Base-by-base conservation (phyloP, 1,140 invertebrate species). In the Limonius californicus region DNA sequence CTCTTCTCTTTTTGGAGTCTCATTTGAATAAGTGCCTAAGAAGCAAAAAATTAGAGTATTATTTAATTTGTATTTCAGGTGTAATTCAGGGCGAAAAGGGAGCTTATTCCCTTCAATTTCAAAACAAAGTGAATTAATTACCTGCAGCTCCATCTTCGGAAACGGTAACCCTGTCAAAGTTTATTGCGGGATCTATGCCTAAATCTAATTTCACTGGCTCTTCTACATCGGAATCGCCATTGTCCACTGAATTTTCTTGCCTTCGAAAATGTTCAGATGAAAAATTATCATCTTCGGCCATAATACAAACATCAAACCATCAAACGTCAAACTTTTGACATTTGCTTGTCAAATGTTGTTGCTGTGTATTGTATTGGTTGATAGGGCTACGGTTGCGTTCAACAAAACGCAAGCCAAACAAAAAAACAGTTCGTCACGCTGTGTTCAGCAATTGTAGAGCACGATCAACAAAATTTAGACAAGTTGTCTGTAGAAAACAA, bases 1-100 rank as follows among this genome's bases (percentile, higher is more conserved):
- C 53, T 88, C 87, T 68, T 89, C 87, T 67, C 83, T 81, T 55
- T 81, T 82, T 35, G 78, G 73, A 7, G 75, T 70, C 11, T 81
- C 79, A 61, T 27, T 61, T 57, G 43, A 16, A 57, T 58, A 61
- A 16, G 61, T 50, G 21, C 7, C 54, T 62, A 57, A n/a, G n/a
- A n/a, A n/a, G n/a, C n/a, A n/a, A n/a, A n/a, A n/a, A n/a, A n/a
- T n/a, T n/a, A n/a, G n/a, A n/a, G n/a, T n/a, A n/a, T n/a, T n/a
- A n/a, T n/a, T n/a, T n/a, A n/a, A n/a, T n/a, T n/a, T n/a, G n/a
- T n/a, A n/a, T n/a, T n/a, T n/a, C n/a, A n/a, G n/a, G n/a, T n/a
- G n/a, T n/a, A n/a, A n/a, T n/a, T n/a, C n/a, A n/a, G n/a, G n/a
- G n/a, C n/a, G n/a, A n/a, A n/a, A n/a, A n/a, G n/a, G n/a, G n/a